Conservation (phyloP, 1,140 invertebrate species). For the Drosophila littoralis region DNA sequence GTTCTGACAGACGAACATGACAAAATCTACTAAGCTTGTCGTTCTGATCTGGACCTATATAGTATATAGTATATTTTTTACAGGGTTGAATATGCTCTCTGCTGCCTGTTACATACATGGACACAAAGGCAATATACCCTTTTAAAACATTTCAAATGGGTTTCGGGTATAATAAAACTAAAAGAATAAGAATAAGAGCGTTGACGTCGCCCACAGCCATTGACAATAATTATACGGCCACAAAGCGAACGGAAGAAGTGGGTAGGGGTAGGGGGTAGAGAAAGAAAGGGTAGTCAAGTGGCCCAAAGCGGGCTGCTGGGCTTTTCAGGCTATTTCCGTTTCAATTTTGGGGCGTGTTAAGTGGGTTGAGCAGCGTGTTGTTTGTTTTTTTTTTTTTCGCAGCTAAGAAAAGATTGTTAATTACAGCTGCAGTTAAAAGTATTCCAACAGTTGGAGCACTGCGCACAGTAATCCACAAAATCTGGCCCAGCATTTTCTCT, state of each 20-base stretch:
- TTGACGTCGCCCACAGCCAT: slow-evolving; percentile 50
- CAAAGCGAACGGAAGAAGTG: slow-evolving; percentile 9
- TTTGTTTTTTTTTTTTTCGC: slow-evolving; percentile 13
- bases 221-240: slow-evolving; percentile 65
- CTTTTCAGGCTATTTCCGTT: slow-evolving; percentile 43
- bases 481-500: background rate
- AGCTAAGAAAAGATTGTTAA: slow-evolving; percentile 52
- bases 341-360: slow-evolving; percentile 10
- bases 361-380: background rate
- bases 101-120: too few species aligned
- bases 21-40: too few species aligned
- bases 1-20: too few species aligned
- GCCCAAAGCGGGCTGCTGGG: slow-evolving; percentile 16
- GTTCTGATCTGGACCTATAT: too few species aligned
- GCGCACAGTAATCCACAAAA: background rate
- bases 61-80: too few species aligned
- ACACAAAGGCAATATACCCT: too few species aligned
- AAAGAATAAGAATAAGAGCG: slow-evolving; percentile 7
- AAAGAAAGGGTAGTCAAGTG: slow-evolving; percentile 6
- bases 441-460: too few species aligned
- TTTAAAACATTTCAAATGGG: too few species aligned
- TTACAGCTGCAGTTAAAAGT: slow-evolving; percentile 60
- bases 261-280: background rate
- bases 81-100: too few species aligned
- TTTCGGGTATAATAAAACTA: background rate